Percentiles rank a stretch among this genome's conserved stretches.
phyloP scores from a whole-genome alignment of 2,888 invertebrate species.

The Thymelicus acteon region DNA sequence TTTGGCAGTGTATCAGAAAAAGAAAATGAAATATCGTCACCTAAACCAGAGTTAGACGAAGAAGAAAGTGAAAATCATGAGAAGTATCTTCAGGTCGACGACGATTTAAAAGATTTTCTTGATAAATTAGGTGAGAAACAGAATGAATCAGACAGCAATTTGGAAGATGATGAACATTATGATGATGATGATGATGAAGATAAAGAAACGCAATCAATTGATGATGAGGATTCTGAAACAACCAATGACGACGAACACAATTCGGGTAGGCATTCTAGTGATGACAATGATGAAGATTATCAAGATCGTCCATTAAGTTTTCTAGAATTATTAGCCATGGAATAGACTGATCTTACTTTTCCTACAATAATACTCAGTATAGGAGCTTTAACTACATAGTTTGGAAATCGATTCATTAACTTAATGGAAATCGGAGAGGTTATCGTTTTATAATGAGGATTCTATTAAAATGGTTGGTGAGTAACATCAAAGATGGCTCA shows the following conservation, averaged over 20 bases:
- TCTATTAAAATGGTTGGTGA: not conserved
- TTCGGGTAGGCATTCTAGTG: conserved; percentile 47
- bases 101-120: conserved; percentile 69
- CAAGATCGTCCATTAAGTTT: conserved; percentile 64
- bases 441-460: not conserved
- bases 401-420: not conserved
- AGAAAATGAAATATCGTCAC: conserved; percentile 42
- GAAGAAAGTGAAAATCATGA: conserved; percentile 61
- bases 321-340: conserved; percentile 77
- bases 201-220: conserved; percentile 46
- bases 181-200: conserved; percentile 51
- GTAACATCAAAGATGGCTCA: conserved; percentile 2
- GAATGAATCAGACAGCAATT: conserved; percentile 42
- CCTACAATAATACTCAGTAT: conserved; percentile 40
- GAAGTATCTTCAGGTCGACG: conserved; percentile 59
- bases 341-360: conserved; percentile 65
- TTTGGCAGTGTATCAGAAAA: conserved; percentile 54
- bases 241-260: conserved; percentile 49
- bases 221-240: conserved; percentile 47
- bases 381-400: conserved; percentile 28
- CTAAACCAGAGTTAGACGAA: conserved; percentile 51
- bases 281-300: conserved; percentile 52
- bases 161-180: conserved; percentile 50
- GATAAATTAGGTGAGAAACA: conserved; percentile 57
- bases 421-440: not conserved